Conservation (phyloP, 1,140 invertebrate genomes). For the Drosophila pectinifera region DNA sequence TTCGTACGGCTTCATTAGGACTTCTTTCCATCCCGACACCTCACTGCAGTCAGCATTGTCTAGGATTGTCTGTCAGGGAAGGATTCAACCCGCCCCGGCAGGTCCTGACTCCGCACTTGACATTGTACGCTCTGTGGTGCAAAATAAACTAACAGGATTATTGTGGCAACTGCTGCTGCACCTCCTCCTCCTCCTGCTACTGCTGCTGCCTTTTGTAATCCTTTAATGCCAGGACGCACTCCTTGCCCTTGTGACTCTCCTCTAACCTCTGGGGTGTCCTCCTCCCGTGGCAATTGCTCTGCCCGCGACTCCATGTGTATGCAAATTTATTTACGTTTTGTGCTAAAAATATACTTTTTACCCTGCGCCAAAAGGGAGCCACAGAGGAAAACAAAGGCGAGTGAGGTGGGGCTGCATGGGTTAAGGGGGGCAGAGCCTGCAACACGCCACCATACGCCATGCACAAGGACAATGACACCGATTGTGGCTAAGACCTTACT, state of each 20-base stretch:
- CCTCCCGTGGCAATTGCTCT: conserved; percentile 37
- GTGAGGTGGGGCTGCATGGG: conserved; percentile 28
- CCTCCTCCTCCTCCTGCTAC: conserved; percentile 48
- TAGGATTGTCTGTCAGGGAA: conserved; percentile 46
- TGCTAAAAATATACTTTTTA: conserved; percentile 71
- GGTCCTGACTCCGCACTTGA: conserved; percentile 56
- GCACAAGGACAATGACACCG: conserved; percentile 76
- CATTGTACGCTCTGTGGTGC: conserved; percentile 59
- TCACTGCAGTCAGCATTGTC: conserved; percentile 58
- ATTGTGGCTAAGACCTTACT: conserved; percentile 53
- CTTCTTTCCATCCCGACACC: conserved; percentile 38
- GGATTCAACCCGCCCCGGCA: conserved; percentile 19
- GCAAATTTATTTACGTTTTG: conserved; percentile 77
- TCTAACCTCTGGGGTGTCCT: conserved; percentile 3
- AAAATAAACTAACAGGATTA: conserved; percentile 81
- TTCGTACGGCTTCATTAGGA: conserved; percentile 49
- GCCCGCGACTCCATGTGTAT: conserved; percentile 53
- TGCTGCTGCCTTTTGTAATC: conserved; percentile 63
- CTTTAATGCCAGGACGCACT: conserved; percentile 58
- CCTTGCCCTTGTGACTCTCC: conserved; percentile 15
- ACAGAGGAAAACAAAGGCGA: conserved; percentile 53
- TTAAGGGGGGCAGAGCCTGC: conserved; percentile 38
- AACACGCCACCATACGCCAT: conserved; percentile 55
- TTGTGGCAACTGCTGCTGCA: conserved; percentile 60
- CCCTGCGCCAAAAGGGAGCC: conserved; percentile 26